Base-by-base conservation (phyloP, 2,888 invertebrate genomes). In the Ornithoptera priamus region DNA sequence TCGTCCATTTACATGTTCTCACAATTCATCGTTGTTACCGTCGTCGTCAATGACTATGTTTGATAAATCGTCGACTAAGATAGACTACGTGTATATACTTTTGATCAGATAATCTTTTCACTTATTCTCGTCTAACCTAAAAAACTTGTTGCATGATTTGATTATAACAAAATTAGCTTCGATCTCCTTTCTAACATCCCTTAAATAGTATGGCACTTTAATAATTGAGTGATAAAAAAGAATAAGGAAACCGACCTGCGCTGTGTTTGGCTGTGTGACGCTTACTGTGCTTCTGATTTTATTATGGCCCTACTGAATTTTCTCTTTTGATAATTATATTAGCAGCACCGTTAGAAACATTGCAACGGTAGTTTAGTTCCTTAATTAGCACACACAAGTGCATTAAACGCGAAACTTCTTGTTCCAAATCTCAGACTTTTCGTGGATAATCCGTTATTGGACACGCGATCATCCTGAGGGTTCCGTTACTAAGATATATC, bases 391-490 rank as follows among this genome's bases (percentile, higher is more conserved):
- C 92, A 92, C 89, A 88, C 86, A 92, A 92, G 92, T 92, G 92
- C 92, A 89, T 87, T 88, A 86, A 90, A 91, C 92, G 88, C 90
- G 87, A 91, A 87, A 93, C 92, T 93, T 93, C 93, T 92, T 93
- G 93, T 93, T 93, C 93, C 93, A 93, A 93, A 93, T 93, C 93
- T 93, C 93, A 92, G 89, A 89, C 87, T 88, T 86, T 88, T 87
- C 86, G 86, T 89, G 89, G 88, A 87, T 89, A 86, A 88, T 88
- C 89, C 88, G 90, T 88, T 85, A 87, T 80, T 85, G 81, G 85
- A 80, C 87, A 88, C 87, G 89, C 87, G 90, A 88, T 81, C 83
- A 85, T 88, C 88, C 89, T 90, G 91, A 90, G 91, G 89, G 89
- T 90, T 90, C 88, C 87, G 88, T 89, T 88, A 88, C 82, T 89